Conservation (phyloP, 2,888 invertebrate species). For the Corbicula japonica region DNA sequence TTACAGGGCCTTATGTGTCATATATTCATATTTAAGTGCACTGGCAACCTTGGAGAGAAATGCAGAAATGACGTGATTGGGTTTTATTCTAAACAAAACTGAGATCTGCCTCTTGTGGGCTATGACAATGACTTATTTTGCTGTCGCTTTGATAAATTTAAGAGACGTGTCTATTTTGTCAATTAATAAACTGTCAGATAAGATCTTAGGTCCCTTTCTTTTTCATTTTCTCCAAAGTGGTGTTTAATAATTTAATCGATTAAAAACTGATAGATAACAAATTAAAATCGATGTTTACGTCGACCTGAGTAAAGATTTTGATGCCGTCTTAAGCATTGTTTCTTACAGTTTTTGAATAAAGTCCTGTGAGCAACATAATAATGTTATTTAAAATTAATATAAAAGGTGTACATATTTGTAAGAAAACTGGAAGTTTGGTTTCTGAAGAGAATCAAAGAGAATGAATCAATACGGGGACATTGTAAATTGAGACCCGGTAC, state of each 20-base stretch:
- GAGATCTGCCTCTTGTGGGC: no score
- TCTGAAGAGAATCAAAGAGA: neutral
- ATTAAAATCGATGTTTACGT: neutral
- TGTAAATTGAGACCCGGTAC: neutral
- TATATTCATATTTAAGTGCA: no score
- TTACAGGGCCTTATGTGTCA: no score
- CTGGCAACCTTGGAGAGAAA: no score
- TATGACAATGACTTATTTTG: no score
- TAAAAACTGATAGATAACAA: neutral
- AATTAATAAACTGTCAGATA: constrained; percentile 13
- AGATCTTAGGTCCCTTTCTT: neutral
- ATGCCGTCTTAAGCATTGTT: constrained; percentile 12
- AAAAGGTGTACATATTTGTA: constrained; percentile 1
- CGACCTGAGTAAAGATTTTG: neutral
- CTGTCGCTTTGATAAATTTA: no score
- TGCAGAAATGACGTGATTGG: no score
- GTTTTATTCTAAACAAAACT: no score
- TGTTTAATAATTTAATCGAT: constrained; percentile 16
- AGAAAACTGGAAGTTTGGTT: constrained; percentile 9
- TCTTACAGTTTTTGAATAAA: constrained; percentile 3
- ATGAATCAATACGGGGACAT: constrained; percentile 27
- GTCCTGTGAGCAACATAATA: constrained; percentile 25
- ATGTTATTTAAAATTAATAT: constrained; percentile 14
- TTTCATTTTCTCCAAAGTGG: neutral
- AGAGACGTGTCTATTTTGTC: no score